These are phyloP conservation scores for Cantharis rufa DNA, from an alignment of 2,888 invertebrate genomes.

Conservation along the genomic window DNA sequence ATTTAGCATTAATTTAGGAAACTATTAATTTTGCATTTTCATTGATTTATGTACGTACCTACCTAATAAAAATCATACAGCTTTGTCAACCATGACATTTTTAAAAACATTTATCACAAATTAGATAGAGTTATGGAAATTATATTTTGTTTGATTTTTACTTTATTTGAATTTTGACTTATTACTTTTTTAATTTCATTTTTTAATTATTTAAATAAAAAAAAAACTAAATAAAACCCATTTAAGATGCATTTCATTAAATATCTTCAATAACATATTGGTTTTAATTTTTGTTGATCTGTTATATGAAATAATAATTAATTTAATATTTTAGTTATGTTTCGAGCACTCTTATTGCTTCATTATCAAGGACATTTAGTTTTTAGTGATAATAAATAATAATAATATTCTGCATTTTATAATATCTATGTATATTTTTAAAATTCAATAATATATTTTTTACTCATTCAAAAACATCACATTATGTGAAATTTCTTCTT, in stretches of 20 bases:
- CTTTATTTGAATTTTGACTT: neutral
- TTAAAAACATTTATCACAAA: neutral
- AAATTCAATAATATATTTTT: too few species aligned
- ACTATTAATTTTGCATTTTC: neutral
- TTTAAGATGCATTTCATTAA: neutral
- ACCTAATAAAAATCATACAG: neutral
- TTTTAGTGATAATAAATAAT: too few species aligned
- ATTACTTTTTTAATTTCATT: neutral
- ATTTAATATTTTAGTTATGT: too few species aligned
- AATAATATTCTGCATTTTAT: too few species aligned
- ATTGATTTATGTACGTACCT: neutral
- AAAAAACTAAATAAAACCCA: neutral
- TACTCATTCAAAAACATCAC: too few species aligned
- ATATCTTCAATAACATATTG: too few species aligned
- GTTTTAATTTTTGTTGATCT: too few species aligned
- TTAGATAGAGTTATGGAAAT: neutral
- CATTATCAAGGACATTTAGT: too few species aligned
- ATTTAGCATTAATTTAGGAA: neutral
- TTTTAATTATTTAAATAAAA: neutral
- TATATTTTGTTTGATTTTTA: neutral
- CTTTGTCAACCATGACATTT: neutral
- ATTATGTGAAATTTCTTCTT: too few species aligned
- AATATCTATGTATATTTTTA: too few species aligned
- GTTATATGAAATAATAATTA: too few species aligned
- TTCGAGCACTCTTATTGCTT: too few species aligned